A percentile compares a stretch with the other conserved stretches of the same genome.
These are phyloP conservation scores for Onthophagus sagittarius DNA, from an alignment of 2,888 invertebrate species.

Conservation along the genomic window DNA sequence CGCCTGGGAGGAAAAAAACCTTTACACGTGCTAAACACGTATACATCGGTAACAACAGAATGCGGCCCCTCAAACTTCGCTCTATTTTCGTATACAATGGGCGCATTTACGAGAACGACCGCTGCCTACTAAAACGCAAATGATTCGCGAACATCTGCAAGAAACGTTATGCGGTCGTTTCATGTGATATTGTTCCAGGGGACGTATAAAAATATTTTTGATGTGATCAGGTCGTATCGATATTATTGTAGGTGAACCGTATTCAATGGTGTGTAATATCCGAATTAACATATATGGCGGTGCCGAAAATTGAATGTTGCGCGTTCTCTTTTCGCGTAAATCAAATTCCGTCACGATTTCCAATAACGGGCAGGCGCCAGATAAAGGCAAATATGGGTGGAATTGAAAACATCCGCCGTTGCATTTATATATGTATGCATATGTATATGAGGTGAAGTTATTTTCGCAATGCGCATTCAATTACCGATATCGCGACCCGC, in stretches of 20 bases:
- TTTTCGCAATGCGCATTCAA: constrained; percentile 4
- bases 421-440: not conserved
- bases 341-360: constrained; percentile 4
- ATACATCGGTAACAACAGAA: not conserved
- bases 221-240: not conserved
- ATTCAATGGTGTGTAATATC: not conserved
- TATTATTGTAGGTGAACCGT: not conserved
- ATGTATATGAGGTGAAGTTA: constrained; percentile 1
- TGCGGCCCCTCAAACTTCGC: not conserved
- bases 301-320: not conserved
- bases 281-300: not conserved
- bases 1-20: not conserved
- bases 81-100: not conserved
- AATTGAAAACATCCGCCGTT: constrained; percentile 9
- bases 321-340: not conserved
- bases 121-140: not conserved
- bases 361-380: constrained; percentile 2
- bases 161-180: not conserved
- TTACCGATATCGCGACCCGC: constrained; percentile 3
- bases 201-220: not conserved
- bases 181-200: not conserved
- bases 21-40: not conserved
- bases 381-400: constrained; percentile 5
- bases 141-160: not conserved
- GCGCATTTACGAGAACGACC: not conserved